phyloP scores from a whole-genome alignment of 1,140 invertebrate genomes.

The Antheraea mylitta region DNA sequence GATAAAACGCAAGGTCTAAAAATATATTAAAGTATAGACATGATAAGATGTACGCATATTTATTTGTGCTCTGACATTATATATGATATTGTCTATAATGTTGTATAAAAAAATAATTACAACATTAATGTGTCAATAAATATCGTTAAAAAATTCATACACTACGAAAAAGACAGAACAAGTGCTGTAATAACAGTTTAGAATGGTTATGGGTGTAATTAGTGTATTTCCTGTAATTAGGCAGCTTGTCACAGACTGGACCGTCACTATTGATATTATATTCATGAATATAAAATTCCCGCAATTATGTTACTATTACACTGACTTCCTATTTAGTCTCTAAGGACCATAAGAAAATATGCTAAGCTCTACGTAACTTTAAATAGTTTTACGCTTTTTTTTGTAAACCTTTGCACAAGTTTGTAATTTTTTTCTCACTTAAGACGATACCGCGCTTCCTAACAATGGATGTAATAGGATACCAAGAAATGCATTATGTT shows the following conservation, averaged over 20 bases:
- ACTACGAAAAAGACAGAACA: slow-evolving; percentile 6
- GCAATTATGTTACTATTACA: slow-evolving; percentile 9
- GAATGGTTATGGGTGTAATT: slow-evolving; percentile 31
- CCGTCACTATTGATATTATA: background rate
- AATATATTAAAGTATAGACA: too few relatives aligned
- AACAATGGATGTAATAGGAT: too few relatives aligned
- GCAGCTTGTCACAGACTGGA: slow-evolving; percentile 37
- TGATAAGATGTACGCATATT: too few relatives aligned
- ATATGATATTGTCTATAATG: background rate
- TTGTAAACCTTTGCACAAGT: too few relatives aligned
- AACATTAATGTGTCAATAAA: slow-evolving; percentile 10
- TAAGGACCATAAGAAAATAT: too few relatives aligned
- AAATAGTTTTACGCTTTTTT: too few relatives aligned
- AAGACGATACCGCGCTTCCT: too few relatives aligned
- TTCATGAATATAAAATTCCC: slow-evolving; percentile 13
- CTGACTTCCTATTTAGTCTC: background rate
- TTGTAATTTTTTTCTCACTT: too few relatives aligned
- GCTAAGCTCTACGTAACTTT: too few relatives aligned
- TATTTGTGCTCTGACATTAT: too few relatives aligned
- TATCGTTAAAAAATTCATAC: background rate
- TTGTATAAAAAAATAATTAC: slow-evolving; percentile 9
- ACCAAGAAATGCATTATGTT: too few relatives aligned
- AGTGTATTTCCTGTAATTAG: slow-evolving; percentile 59
- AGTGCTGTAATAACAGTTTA: slow-evolving; percentile 54
- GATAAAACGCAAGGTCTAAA: too few relatives aligned